These are phyloP conservation scores for Nasonovia ribisnigri DNA, from an alignment of 2,888 invertebrate genomes.

Conservation along the genomic window DNA sequence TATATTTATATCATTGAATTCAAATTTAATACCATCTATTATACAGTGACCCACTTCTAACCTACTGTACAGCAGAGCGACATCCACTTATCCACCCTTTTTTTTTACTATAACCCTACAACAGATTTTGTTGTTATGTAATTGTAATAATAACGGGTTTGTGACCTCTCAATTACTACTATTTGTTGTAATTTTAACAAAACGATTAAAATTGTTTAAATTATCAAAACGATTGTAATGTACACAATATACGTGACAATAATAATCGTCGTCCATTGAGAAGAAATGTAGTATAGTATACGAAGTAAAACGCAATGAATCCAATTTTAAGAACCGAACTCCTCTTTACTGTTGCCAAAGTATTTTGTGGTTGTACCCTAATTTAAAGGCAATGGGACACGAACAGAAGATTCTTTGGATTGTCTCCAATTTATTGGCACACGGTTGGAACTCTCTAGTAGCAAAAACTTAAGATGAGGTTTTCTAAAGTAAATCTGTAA, in stretches of 20 bases:
- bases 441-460: background rate
- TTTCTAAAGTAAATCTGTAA: background rate
- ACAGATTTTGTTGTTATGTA: too few relatives aligned
- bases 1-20: too few relatives aligned
- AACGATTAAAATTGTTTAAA: background rate
- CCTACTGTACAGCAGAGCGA: too few relatives aligned
- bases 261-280: background rate
- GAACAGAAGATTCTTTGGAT: constrained; percentile 14
- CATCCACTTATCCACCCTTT: too few relatives aligned
- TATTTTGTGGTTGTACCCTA: constrained; percentile 40
- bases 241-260: background rate
- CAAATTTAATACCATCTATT: too few relatives aligned
- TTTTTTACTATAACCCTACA: too few relatives aligned
- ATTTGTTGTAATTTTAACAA: background rate
- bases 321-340: constrained; percentile 28
- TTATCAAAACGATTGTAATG: background rate
- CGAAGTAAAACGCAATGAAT: background rate
- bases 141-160: background rate
- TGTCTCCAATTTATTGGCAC: constrained; percentile 42
- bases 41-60: too few relatives aligned
- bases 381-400: constrained; percentile 25
- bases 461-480: constrained; percentile 15
- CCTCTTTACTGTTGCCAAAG: constrained; percentile 43
- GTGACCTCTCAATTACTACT: background rate
- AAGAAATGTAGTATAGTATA: background rate